These are phyloP conservation scores for Paracanthobrama guichenoti DNA, from an alignment of 2,113 vertebrate genomes.

Conservation along the genomic window DNA sequence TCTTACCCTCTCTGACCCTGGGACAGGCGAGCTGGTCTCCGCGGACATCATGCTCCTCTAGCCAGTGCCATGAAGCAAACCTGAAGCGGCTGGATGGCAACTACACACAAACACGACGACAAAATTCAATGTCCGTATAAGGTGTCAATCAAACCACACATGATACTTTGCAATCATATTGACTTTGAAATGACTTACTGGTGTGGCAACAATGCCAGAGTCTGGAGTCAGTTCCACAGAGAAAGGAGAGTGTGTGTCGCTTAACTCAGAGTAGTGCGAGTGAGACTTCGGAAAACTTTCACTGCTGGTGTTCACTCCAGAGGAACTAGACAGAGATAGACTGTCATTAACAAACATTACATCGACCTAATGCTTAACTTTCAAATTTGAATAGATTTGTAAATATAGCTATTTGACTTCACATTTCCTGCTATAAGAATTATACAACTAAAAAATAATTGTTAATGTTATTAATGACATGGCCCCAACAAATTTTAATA, in stretches of 20 bases:
- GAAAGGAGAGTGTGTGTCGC: conserved; percentile 63
- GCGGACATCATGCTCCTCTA: conserved; percentile 81
- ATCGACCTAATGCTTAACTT: not conserved
- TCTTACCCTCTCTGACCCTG: conserved; percentile 89
- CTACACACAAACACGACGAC: conserved; percentile 67
- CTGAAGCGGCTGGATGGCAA: conserved; percentile 87
- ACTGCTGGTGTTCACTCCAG: conserved; percentile 80
- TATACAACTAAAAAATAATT: too few relatives aligned
- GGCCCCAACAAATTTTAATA: not conserved
- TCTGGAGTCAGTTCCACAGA: conserved; percentile 72
- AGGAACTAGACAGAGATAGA: conserved; percentile 74
- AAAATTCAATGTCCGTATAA: not conserved
- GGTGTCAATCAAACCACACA: conserved; percentile 6
- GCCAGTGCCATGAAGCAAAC: conserved; percentile 81
- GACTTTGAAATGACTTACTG: conserved; percentile 73
- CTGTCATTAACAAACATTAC: not conserved
- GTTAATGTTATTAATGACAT: not conserved
- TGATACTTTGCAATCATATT: not conserved
- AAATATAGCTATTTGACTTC: too few relatives aligned
- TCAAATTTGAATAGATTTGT: too few relatives aligned
- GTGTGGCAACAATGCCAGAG: conserved; percentile 78
- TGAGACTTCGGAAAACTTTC: conserved; percentile 72
- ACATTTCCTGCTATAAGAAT: too few relatives aligned
- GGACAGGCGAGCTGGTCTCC: conserved; percentile 89
- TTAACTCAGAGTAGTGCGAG: conserved; percentile 72